A percentile compares a stretch with the other conserved stretches of the same genome.
These are phyloP conservation scores for Lingula anatina DNA, from an alignment of 2,888 invertebrate genomes.

Conservation along the genomic window DNA sequence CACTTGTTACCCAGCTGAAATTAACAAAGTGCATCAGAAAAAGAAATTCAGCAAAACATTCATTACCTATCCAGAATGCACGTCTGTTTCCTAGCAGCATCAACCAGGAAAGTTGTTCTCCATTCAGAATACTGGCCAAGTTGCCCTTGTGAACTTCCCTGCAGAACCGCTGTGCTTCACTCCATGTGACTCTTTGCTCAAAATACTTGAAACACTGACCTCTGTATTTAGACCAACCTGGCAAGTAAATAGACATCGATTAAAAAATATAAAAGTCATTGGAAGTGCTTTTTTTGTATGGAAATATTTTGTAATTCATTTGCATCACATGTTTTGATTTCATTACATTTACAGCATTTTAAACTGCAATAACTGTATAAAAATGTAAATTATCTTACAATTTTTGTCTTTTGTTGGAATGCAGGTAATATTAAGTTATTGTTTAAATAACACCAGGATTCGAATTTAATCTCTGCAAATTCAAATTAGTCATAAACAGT, in stretches of 20 bases:
- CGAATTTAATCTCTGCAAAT: too few relatives aligned
- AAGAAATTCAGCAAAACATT: neutral
- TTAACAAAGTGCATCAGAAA: too few relatives aligned
- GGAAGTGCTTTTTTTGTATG: too few relatives aligned
- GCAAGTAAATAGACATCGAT: neutral
- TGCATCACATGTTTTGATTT: too few relatives aligned
- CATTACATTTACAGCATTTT: too few relatives aligned
- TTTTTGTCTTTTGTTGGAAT: too few relatives aligned
- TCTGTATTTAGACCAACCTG: constrained; percentile 40
- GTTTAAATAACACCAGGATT: too few relatives aligned
- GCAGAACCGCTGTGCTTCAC: constrained; percentile 37
- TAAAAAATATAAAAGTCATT: neutral
- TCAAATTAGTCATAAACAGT: too few relatives aligned
- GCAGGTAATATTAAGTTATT: too few relatives aligned
- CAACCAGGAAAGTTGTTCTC: constrained; percentile 35
- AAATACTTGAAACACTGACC: constrained; percentile 40
- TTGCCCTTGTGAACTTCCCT: constrained; percentile 29
- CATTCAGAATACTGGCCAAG: constrained; percentile 35
- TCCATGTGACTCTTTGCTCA: constrained; percentile 37
- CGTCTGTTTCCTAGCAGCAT: constrained; percentile 27
- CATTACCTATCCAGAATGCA: constrained; percentile 47
- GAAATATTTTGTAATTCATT: too few relatives aligned
- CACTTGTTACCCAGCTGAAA: too few relatives aligned
- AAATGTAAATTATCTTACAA: too few relatives aligned
- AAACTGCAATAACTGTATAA: neutral